Evolutionary conservation across 2,888 invertebrate species (phyloP).

Genomic region (Hylaea fasciaria): DNA sequence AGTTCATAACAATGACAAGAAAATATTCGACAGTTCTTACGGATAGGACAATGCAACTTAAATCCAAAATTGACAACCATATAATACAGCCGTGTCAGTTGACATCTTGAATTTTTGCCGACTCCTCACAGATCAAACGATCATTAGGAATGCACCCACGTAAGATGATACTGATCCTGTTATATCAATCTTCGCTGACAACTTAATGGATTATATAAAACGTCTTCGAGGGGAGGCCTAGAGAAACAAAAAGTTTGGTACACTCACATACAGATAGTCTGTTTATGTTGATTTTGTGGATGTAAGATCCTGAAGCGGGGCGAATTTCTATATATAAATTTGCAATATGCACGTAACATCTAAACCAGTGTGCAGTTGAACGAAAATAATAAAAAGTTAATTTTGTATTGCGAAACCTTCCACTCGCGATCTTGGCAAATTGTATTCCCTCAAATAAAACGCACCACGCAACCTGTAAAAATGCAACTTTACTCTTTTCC

Average conservation of each 20-base stretch:
- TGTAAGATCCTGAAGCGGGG: constrained; percentile 17
- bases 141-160: constrained; percentile 73
- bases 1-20: too few species aligned
- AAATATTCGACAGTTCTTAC: constrained; percentile 13
- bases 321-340: not conserved
- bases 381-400: too few species aligned
- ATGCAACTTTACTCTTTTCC: constrained; percentile 52
- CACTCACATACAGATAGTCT: constrained; percentile 33
- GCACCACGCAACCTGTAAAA: constrained; percentile 31
- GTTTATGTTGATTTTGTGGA: constrained; percentile 36
- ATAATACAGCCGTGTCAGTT: not conserved
- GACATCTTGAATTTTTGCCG: constrained; percentile 26
- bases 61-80: not conserved
- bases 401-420: too few species aligned
- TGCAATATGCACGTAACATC: not conserved
- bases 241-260: constrained; percentile 48
- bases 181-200: constrained; percentile 81
- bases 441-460: constrained; percentile 39
- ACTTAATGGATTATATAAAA: constrained; percentile 80
- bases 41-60: constrained; percentile 26
- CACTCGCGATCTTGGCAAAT: constrained; percentile 37
- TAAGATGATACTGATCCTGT: constrained; percentile 71
- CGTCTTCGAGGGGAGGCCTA: constrained; percentile 58
- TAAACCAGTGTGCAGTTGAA: too few species aligned
- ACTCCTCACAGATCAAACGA: constrained; percentile 51